These are phyloP conservation scores for Ctenochaetus hawaiiensis DNA, from an alignment of 2,797 vertebrate species.

Conservation along the genomic window DNA sequence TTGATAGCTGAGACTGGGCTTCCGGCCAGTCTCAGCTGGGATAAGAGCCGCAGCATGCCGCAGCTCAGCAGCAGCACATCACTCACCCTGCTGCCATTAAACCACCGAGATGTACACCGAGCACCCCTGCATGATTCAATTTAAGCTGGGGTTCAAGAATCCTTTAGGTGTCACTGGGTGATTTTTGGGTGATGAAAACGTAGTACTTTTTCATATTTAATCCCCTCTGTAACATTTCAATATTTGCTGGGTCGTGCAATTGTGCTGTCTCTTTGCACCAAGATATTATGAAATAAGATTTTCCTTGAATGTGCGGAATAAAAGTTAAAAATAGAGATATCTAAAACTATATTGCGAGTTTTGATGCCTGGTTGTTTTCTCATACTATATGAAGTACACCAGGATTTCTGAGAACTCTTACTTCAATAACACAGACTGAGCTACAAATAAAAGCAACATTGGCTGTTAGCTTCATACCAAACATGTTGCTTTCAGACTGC, in stretches of 20 bases:
- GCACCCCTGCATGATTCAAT: background rate
- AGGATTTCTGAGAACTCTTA: background rate
- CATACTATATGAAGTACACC: background rate
- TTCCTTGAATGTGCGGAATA: background rate
- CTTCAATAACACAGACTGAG: background rate
- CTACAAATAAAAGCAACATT: background rate
- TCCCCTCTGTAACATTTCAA: too few relatives aligned
- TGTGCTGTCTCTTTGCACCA: background rate
- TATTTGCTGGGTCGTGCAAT: background rate
- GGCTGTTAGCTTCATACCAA: background rate
- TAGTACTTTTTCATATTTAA: too few relatives aligned
- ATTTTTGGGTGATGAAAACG: conserved; percentile 5
- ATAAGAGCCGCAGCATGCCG: conserved; percentile 42
- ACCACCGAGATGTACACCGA: conserved; percentile 5
- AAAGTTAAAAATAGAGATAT: too few relatives aligned
- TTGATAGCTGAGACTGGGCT: conserved; percentile 48
- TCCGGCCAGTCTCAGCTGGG: conserved; percentile 27
- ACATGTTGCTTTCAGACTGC: background rate
- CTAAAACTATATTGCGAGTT: background rate
- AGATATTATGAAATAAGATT: background rate
- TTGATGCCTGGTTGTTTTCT: background rate
- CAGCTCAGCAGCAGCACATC: conserved; percentile 41
- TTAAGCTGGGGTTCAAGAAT: background rate
- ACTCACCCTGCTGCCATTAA: conserved; percentile 42
- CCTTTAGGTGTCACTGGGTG: background rate